Percentiles rank a stretch among this genome's conserved stretches.
Conservation (phyloP, 2,113 vertebrate species). For the Oncorhynchus masou region DNA sequence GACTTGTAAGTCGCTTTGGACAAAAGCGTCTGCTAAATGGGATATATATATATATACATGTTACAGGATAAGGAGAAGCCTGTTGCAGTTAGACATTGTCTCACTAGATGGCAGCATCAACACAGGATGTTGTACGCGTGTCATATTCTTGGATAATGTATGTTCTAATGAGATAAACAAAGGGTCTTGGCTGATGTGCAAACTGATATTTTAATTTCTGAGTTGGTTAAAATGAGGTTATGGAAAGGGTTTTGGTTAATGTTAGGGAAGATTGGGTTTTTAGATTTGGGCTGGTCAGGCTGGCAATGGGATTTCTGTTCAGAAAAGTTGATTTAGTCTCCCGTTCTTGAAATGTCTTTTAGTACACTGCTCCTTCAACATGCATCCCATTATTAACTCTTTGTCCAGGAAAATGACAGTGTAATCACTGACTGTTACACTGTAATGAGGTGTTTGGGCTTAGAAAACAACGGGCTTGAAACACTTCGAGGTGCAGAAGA, state of each 20-base stretch:
- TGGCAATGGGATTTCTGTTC: too few species aligned
- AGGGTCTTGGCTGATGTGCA: neutral
- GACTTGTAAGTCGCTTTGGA: too few species aligned
- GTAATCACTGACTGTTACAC: neutral
- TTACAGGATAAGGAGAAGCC: neutral
- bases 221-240: too few species aligned
- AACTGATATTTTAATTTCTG: neutral
- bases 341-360: neutral
- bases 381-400: neutral
- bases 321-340: too few species aligned
- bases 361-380: neutral
- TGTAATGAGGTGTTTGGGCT: neutral
- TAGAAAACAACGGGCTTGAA: neutral
- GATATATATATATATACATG: too few species aligned
- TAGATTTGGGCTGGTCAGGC: too few species aligned
- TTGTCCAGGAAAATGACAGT: slow-evolving; percentile 11
- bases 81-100: slow-evolving; percentile 21
- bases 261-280: too few species aligned
- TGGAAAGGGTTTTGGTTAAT: too few species aligned
- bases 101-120: slow-evolving; percentile 54
- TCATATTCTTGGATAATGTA: neutral
- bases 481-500: neutral
- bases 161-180: neutral
- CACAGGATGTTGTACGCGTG: neutral
- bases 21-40: too few species aligned